Evolutionary conservation across 2,797 vertebrate species (phyloP), one percentile per base, ranked within the genome.

Genomic region (Okamejei kenojei): DNA sequence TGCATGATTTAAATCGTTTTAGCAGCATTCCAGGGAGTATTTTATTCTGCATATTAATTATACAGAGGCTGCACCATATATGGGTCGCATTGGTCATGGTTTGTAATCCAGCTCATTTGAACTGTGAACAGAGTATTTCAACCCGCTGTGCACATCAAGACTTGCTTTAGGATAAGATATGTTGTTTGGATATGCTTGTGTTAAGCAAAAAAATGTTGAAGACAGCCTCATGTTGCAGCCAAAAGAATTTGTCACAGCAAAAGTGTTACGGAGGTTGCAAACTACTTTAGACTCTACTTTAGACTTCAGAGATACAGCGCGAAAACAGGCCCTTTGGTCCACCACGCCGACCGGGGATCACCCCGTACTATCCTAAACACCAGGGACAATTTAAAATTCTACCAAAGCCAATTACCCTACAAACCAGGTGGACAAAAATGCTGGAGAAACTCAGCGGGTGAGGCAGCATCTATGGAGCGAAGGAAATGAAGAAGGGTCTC

Each of bases 31-130:
- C 97, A 94, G 98, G 97, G 97, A 98, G 97, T 97, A 97, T 98
- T 98, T 98, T 97, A 96, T 96, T 96, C 97, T 97, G 98, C 98
- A 98, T 98, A 98, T 98, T 98, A 99, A 98, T 98, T 98, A 98
- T 97, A 97, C 97, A 96, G 96, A 96, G 96, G 96, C 97, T 98
- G 97, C 97, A 97, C 97, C 96, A 95, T 97, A 96, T 94, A 96
- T 96, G 97, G 97, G 96, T 96, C 97, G 97, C 95, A 93, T 95
- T 96, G 96, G 97, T 97, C 97, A 97, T 95, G 97, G 96, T 97
- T 95, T 96, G 96, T 98, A 98, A 98, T 97, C 97, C 96, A 94
- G 97, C 97, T 98, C 97, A 97, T 97, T 97, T 97, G 97, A 97
- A 97, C 96, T 95, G 96, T 95, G 96, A 96, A 96, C 94, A 95